Evolutionary conservation across 1,140 invertebrate species (phyloP), one percentile per base, ranked within the genome.

Genomic region (Zaprionus taronus): DNA sequence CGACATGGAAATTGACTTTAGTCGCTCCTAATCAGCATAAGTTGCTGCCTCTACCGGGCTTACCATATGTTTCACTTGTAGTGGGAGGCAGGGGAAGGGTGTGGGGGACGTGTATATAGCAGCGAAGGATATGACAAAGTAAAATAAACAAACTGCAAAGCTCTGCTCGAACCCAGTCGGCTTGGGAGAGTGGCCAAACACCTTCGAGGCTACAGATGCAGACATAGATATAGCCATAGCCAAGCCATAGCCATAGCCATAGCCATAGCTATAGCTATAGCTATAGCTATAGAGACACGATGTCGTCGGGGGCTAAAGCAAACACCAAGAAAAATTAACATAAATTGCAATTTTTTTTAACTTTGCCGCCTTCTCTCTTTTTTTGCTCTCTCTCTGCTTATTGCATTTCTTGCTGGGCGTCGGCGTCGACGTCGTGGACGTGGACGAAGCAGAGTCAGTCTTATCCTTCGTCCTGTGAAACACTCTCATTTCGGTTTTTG

Each of bases 401-500:
- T 68, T 69, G 75, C 75, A 63, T 71, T 75, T 79, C 61, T 66
- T 67, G 63, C 58, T 66, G 31, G 61, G 60, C 57, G 67, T 38
- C 36, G 14, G 44, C 58, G 57, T 60, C 64, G 28, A 58, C 34
- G 11, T 11, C 34, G 34, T n/a, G n/a, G n/a, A 4, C 38, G 72
- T 34, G 28, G 28, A 7, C 2, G 28, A 0, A 7, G 28, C 28
- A 31, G 28, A 3, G 31, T 34, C 65, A 51, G 77, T 71, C 81
- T 76, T 90, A 90, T 84, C 84, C 84, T 76, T 81, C 72, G 82
- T 79, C 65, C 81, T 83, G 47, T 60, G 71, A 60, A 80, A 82
- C 76, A 90, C 81, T 90, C 85, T 90, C 85, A 90, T 90, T 90
- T 90, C 86, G 85, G 86, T 85, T 90, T 90, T 90, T 90, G 85